phyloP scores from a whole-genome alignment of 2,113 vertebrate genomes.

The Panthera tigris region DNA sequence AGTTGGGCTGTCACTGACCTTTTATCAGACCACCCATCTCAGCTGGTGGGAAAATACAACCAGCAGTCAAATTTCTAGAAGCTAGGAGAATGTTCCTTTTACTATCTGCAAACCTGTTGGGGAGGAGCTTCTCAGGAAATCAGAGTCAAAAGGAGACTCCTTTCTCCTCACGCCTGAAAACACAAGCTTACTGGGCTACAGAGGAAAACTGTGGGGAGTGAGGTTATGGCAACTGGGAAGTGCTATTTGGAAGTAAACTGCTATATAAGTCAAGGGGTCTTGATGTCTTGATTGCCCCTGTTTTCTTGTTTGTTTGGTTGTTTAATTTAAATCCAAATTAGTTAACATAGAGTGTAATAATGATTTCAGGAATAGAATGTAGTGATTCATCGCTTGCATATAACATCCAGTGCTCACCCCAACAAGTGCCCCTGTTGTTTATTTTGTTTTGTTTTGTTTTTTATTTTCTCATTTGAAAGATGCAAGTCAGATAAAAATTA shows the following conservation, averaged over 20 bases:
- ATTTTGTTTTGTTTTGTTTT: neutral
- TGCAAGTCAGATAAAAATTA: slow-evolving; percentile 18
- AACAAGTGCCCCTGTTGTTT: neutral
- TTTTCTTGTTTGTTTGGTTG: neutral
- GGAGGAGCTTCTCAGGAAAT: neutral
- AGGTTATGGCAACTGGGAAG: neutral
- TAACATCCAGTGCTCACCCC: too few relatives aligned
- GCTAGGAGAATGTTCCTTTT: neutral
- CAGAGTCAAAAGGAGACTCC: neutral
- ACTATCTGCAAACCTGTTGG: neutral
- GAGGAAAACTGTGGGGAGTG: neutral
- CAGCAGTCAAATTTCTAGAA: neutral
- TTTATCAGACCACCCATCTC: neutral
- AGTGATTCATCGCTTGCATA: too few relatives aligned
- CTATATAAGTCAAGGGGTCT: neutral
- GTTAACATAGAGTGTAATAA: too few relatives aligned
- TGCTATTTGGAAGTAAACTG: neutral
- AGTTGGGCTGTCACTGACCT: neutral
- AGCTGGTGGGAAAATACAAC: neutral
- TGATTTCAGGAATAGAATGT: too few relatives aligned
- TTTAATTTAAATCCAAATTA: too few relatives aligned
- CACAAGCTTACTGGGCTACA: neutral
- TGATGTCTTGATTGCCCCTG: neutral
- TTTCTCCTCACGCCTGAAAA: neutral
- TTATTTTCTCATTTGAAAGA: neutral